Percentiles rank a stretch among this genome's conserved stretches.
phyloP scores from a whole-genome alignment of 2,797 vertebrate species.

The Sebastes matsubarae region DNA sequence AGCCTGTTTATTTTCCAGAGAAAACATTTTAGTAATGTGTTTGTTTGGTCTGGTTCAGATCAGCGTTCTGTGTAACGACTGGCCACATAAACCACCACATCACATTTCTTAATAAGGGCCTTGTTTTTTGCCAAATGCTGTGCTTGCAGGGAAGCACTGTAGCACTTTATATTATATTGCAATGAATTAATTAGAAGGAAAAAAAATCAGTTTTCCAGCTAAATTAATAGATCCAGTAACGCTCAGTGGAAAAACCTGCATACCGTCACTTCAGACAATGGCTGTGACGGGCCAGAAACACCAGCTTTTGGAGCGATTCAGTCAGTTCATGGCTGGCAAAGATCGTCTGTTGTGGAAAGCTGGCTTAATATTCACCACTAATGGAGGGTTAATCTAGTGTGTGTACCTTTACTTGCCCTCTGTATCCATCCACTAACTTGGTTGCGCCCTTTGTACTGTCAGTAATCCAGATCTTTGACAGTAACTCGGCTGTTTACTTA shows the following conservation, averaged over 20 bases:
- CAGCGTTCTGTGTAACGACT: background rate
- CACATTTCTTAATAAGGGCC: background rate
- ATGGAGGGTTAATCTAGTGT: background rate
- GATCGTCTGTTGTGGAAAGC: constrained; percentile 16
- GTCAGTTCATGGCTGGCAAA: background rate
- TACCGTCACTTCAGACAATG: background rate
- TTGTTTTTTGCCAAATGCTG: background rate
- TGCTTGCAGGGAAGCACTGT: background rate
- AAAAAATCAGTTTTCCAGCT: background rate
- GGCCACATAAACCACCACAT: background rate
- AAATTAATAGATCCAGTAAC: background rate
- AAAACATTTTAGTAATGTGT: background rate
- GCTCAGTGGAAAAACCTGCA: background rate
- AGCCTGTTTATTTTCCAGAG: background rate
- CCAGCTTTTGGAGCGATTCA: background rate
- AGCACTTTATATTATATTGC: background rate
- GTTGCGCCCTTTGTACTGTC: background rate
- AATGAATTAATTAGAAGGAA: background rate
- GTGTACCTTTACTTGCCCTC: background rate
- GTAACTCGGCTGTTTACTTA: constrained; percentile 1
- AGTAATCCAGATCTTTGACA: background rate
- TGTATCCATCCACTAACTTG: background rate
- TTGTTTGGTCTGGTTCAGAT: background rate
- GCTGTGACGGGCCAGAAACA: background rate
- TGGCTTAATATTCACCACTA: background rate